Base-by-base conservation (phyloP, 2,888 invertebrate species). In the Lacanobia oleracea region DNA sequence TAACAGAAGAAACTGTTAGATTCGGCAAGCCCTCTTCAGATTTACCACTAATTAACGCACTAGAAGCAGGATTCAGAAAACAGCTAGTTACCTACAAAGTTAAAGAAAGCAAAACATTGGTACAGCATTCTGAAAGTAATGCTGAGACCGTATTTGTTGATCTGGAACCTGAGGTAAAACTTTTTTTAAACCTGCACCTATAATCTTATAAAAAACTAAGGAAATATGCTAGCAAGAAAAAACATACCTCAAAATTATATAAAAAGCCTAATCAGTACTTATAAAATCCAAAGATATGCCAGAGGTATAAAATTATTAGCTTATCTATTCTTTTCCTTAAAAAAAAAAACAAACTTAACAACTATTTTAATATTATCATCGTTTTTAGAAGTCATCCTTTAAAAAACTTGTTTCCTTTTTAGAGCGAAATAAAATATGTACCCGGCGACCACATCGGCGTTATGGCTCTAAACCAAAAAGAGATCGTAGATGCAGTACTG, bases 401-500 rank as follows among this genome's bases (percentile, higher is more conserved):
- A 9, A 9, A 16, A 27, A 33, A n/a, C 10, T 54, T 27, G n/a
- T 2, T 27, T 51, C n/a, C 3, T 23, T 43, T 91, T 90, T 60
- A 96, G 96, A 84, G 79, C 82, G 97, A 97, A 86, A 89, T 98
- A 27, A 93, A 96, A 48, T 99, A 99, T 89, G 97, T 97, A 48
- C 99, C 99, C 0, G 99, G 99, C 0, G 99, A 99, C 93, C 99
- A 99, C 90, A 97, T 99, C 18, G 99, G 98, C 6, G 97, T 99
- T n/a, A 97, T 98, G 91, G 97, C 99, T 0, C 97, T 97, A 81
- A 99, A 99, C 92, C 96, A 97, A 56, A 93, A 95, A 21, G 97
- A 98, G 79, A 94, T 99, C 33, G 99, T 99, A 0, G 97, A 98
- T 65, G 97, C 97, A 50, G 97, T 99, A 67, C 91, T 99, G 57